Conservation (phyloP, 2,888 invertebrate genomes). For the Torymus aiolomorphi region DNA sequence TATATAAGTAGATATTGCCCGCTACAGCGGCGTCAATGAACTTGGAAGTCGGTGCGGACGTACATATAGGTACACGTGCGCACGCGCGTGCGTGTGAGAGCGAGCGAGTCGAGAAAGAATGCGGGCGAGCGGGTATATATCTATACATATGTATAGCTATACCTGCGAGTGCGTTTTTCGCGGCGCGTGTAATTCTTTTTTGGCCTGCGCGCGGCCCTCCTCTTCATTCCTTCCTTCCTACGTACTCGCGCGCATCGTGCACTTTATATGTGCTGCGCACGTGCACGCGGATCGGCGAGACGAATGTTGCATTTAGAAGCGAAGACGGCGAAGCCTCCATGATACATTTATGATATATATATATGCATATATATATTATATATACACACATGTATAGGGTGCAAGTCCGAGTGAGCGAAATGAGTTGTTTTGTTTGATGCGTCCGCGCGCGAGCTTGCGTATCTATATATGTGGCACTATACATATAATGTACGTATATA, state of each 20-base stretch:
- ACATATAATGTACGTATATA: background rate
- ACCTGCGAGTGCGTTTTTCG: conserved; percentile 12
- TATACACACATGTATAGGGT: background rate
- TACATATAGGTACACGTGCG: background rate
- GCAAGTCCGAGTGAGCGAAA: conserved; percentile 33
- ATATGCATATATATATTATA: too few species aligned
- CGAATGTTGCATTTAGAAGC: conserved; percentile 50
- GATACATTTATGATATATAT: too few species aligned
- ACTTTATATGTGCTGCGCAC: background rate
- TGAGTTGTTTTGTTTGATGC: background rate
- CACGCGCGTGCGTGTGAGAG: background rate
- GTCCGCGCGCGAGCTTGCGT: conserved; percentile 23
- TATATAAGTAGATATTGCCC: background rate
- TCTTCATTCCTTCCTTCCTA: background rate
- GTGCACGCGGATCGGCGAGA: conserved; percentile 9
- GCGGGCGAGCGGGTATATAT: conserved; percentile 39
- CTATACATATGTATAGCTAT: too few species aligned
- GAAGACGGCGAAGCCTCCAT: conserved; percentile 18
- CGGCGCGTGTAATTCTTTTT: background rate
- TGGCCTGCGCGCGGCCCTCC: too few species aligned
- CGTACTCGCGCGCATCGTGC: conserved; percentile 31
- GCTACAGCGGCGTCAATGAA: conserved; percentile 43
- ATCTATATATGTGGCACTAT: background rate
- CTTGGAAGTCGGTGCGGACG: conserved; percentile 25
- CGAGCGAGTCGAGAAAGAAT: conserved; percentile 40